phyloP scores from a whole-genome alignment of 2,888 invertebrate species.

The Silvanus unidentatus region DNA sequence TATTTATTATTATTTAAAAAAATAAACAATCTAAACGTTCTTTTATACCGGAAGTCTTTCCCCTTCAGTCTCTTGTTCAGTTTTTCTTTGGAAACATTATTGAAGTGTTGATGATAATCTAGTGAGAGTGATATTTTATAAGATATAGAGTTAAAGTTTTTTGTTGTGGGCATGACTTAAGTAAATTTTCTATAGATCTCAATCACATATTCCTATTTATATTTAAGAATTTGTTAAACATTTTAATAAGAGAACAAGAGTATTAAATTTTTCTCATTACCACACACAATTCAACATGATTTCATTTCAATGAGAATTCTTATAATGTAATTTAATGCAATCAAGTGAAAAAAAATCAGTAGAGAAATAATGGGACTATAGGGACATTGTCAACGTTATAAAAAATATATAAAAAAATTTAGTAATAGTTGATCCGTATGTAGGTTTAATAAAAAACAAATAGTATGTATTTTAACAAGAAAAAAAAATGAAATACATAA shows the following conservation, averaged over 20 bases:
- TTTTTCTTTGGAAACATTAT: too few species aligned
- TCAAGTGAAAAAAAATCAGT: conserved; percentile 38
- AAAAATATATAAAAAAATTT: conserved; percentile 44
- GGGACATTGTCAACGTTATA: conserved; percentile 43
- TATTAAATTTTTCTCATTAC: conserved; percentile 12
- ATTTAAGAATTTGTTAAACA: conserved; percentile 25
- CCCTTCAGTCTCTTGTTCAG: too few species aligned
- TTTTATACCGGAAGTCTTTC: too few species aligned
- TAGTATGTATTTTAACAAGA: conserved; percentile 38
- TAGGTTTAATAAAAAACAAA: conserved; percentile 42
- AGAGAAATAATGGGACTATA: conserved; percentile 18
- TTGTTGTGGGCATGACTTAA: neutral
- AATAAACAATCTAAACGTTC: too few species aligned
- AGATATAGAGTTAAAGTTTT: too few species aligned
- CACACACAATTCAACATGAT: conserved; percentile 22
- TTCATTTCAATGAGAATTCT: conserved; percentile 11
- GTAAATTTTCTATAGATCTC: conserved; percentile 21
- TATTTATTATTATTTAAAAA: too few species aligned
- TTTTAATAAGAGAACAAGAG: conserved; percentile 17
- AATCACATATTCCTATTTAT: conserved; percentile 26
- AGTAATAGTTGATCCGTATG: conserved; percentile 45
- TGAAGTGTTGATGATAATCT: too few species aligned
- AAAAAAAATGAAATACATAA: conserved; percentile 34
- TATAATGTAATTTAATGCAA: conserved; percentile 44
- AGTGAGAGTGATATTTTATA: too few species aligned